Conservation (phyloP, 2,113 vertebrate species). For the Prunella himalayana region DNA sequence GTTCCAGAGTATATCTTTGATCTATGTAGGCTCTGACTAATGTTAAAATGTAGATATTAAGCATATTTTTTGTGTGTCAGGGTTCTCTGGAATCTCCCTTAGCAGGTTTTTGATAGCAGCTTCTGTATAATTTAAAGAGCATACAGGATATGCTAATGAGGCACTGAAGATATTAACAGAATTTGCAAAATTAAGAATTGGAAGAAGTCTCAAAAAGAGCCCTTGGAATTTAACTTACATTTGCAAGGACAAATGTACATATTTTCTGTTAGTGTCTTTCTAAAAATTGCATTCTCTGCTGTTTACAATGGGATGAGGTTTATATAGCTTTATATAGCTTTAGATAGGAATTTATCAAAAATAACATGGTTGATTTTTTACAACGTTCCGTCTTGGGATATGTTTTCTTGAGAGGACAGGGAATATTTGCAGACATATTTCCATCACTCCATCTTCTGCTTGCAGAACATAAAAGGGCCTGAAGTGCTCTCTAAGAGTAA, state of each 20-base stretch:
- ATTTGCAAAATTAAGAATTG: constrained; percentile 39
- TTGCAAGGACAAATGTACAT: not conserved
- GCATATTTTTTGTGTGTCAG: not conserved
- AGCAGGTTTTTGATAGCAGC: not conserved
- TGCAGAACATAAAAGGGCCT: not conserved
- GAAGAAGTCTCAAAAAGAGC: not conserved
- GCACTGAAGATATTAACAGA: not conserved
- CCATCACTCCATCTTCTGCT: not conserved
- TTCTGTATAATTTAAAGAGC: constrained; percentile 35
- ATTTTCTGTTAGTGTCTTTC: constrained; percentile 4
- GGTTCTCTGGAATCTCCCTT: constrained; percentile 46
- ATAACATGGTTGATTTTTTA: not conserved
- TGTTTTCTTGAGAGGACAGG: not conserved
- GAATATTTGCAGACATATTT: not conserved
- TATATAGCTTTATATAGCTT: not conserved
- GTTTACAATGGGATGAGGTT: not conserved
- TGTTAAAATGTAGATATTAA: constrained; percentile 24
- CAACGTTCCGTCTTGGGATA: not conserved
- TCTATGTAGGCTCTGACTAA: not conserved
- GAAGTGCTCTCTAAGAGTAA: not conserved
- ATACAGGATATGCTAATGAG: constrained; percentile 41
- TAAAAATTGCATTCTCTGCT: not conserved
- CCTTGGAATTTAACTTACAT: constrained; percentile 8
- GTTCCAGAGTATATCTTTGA: not conserved
- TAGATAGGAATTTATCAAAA: not conserved